phyloP scores from a whole-genome alignment of 2,797 vertebrate genomes.

The Myripristis murdjan region DNA sequence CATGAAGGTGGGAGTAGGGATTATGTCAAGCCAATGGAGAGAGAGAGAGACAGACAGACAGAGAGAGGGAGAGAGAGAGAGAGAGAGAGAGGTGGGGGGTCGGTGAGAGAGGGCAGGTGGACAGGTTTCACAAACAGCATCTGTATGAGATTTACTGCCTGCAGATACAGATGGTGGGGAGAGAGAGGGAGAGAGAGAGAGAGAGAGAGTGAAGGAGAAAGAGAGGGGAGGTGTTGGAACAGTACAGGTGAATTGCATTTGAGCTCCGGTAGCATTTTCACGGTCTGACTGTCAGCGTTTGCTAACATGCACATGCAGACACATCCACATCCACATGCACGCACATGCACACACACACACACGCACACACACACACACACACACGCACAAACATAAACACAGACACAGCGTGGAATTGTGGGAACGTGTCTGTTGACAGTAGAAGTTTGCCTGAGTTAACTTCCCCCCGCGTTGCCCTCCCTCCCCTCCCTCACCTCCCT shows the following conservation, averaged over 20 bases:
- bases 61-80: conserved; percentile 16
- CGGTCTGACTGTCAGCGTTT: conserved; percentile 73
- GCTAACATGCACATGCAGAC: conserved; percentile 46
- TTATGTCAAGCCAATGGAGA: conserved; percentile 5
- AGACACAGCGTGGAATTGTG: conserved; percentile 51
- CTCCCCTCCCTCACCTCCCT: conserved; percentile 9
- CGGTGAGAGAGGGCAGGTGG: conserved; percentile 53
- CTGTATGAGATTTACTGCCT: conserved; percentile 75
- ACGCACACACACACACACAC: conserved; percentile 30
- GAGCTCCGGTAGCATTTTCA: conserved; percentile 72
- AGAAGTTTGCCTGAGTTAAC: conserved; percentile 87
- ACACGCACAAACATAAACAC: conserved; percentile 1
- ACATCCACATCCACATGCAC: conserved; percentile 34
- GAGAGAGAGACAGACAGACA: too few relatives aligned
- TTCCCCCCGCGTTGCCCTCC: conserved; percentile 35
- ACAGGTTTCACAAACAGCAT: conserved; percentile 69
- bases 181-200: conserved; percentile 32
- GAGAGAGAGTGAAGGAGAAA: conserved; percentile 11
- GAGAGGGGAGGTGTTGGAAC: conserved; percentile 45
- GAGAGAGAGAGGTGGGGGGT: conserved; percentile 3
- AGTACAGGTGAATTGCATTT: conserved; percentile 74
- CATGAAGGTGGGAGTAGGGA: conserved; percentile 45
- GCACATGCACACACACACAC: conserved; percentile 10
- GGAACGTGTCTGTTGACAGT: conserved; percentile 73
- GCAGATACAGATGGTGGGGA: conserved; percentile 75